Evolutionary conservation across 1,140 invertebrate genomes (phyloP), one percentile per base, ranked within the genome.

Genomic region (Hylaeus volcanicus): DNA sequence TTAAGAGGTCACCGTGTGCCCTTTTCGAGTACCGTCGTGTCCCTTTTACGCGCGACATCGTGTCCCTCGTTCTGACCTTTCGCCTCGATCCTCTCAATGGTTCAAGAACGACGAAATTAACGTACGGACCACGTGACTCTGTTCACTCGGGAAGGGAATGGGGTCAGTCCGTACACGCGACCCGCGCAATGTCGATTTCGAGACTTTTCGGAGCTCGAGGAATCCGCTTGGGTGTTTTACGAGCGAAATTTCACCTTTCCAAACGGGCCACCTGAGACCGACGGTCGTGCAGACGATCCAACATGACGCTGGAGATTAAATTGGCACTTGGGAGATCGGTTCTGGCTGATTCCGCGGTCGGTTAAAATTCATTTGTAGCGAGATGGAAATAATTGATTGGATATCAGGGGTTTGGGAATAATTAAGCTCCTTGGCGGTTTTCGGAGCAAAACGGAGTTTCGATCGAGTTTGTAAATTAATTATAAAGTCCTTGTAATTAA

Each of bases 101-200:
- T 77, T 26, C 74, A 26, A 76, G 80, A 56, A 58, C 26, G 60
- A 53, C 43, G 37, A 85, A 85, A 86, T 86, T 85, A 85, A 82
- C 74, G 48, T 53, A 5, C 74, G 48, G 60, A 5, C 83, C 84
- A 86, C 84, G 84, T 86, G 84, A 86, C 66, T 82, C 68, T 66
- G 66, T 55, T 43, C 56, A 69, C 58, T 66, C 64, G 51, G 82
- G 56, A n/a, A 37, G 5, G 12, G 79, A 86, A 86, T 11, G 84
- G 83, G 84, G 85, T 86, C 85, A 79, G 72, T 79, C 68, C 72
- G 75, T 83, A 75, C 85, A 85, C 84, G 84, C 84, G 85, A 86
- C 69, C 74, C 61, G 56, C 51, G 51, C 71, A 56, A 82, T 64
- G 84, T 85, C 83, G 61, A 71, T 86, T 86, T 82, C 70, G 56